Base-by-base conservation (phyloP, 1,140 invertebrate genomes). In the Sminthurides bifidus region DNA sequence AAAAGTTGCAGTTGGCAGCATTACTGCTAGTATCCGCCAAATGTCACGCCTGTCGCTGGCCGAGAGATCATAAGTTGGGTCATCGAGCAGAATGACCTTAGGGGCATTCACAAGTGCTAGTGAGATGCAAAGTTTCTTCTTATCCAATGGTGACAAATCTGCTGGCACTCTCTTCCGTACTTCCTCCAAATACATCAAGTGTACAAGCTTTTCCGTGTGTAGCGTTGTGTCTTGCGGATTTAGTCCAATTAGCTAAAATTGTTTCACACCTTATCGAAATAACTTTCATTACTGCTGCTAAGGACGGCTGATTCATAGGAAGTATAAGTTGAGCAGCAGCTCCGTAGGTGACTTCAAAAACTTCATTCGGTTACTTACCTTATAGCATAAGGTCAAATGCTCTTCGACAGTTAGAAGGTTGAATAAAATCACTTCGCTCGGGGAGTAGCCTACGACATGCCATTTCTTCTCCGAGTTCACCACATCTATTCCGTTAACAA, bases 331-430 rank as follows among this genome's bases (percentile, higher is more conserved):
- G 23, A 35, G 17, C 19, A 50, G 4, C 5, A 8, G 6, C 1
- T 1, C 23, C 15, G 17, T 33, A 46, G 17, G 19, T 4, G 2
- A 30, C n/a, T 2, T 45, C 44, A 30, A 3, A 31, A 2, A n/a
- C 1, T 8, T 26, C 14, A 41, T 2, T 21, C 3, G 12, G 17
- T 35, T 35, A 10, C 23, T 40, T 44, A 60, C 58, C 19, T 49
- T 24, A 26, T 58, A 62, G 44, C 60, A 62, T 3, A 57, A 19
- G 6, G 19, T 46, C 0, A 63, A 14, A 33, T 63, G 61, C 26
- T 63, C 56, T 3, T 29, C 33, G 1, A 63, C 56, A 31, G 46
- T 55, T 1, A 63, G 40, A 12, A 63, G 21, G 33, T 59, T 63
- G 19, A 59, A 59, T 2, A 41, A 31, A 17, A 63, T 48, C 6